phyloP scores from a whole-genome alignment of 2,113 vertebrate genomes.

The Formicarius rufipectus region DNA sequence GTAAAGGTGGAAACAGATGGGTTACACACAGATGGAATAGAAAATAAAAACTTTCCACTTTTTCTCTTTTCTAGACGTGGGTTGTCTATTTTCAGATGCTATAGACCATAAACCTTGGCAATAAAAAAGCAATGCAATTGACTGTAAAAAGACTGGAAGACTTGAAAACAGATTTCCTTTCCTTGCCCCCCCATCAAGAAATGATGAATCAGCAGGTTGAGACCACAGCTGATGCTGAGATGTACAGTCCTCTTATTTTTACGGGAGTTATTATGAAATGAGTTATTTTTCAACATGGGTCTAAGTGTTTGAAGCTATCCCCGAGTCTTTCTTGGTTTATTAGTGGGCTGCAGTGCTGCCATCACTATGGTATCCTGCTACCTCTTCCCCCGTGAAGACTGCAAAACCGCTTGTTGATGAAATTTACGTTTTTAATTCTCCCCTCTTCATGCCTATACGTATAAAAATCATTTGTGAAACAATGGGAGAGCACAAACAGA shows the following conservation, averaged over 20 bases:
- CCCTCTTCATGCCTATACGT: not conserved
- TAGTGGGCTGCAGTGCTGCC: constrained; percentile 41
- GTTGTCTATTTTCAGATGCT: not conserved
- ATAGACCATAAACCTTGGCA: not conserved
- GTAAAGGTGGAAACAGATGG: not conserved
- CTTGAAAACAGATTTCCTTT: not conserved
- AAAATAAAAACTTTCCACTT: not conserved
- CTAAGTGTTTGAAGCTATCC: not conserved
- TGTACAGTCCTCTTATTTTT: not conserved
- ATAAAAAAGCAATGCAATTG: not conserved
- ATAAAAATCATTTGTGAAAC: not conserved
- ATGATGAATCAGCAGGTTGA: not conserved
- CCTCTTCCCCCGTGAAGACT: constrained; percentile 15
- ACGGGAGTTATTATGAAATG: not conserved
- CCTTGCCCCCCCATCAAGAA: not conserved
- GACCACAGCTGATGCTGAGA: not conserved
- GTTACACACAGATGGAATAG: not conserved
- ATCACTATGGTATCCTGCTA: constrained; percentile 50
- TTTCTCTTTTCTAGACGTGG: not conserved
- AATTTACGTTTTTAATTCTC: constrained; percentile 62
- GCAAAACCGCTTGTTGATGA: not conserved
- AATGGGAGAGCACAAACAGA: not conserved
- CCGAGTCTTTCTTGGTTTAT: constrained; percentile 16
- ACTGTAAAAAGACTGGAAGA: not conserved
- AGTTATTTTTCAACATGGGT: not conserved